A percentile compares a stretch with the other conserved stretches of the same genome.
These are phyloP conservation scores for Phenganax stokvisi DNA, from an alignment of 92 coral and sea anemone species.

Conservation along the genomic window DNA sequence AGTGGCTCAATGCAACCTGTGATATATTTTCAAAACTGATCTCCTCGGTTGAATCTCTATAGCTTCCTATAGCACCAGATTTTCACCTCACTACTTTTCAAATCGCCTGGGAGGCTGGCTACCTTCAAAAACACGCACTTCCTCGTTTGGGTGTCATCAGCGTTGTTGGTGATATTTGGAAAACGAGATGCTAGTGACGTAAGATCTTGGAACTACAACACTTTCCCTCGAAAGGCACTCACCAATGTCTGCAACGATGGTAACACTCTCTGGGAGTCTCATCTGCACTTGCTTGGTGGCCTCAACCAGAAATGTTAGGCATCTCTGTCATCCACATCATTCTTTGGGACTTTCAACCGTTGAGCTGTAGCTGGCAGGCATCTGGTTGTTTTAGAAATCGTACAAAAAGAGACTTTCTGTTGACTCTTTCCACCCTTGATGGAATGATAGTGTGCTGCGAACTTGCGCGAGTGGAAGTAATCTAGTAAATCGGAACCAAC, in stretches of 20 bases:
- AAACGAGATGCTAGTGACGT: constrained; percentile 3
- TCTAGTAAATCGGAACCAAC: constrained; percentile 20
- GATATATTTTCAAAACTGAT: background rate
- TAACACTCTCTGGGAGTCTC: constrained; percentile 15
- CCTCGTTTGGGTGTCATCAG: constrained; percentile 3
- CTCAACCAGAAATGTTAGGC: constrained; percentile 9
- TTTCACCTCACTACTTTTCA: background rate
- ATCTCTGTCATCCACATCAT: constrained; percentile 8
- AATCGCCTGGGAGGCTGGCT: background rate
- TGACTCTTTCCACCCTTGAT: constrained; percentile 5
- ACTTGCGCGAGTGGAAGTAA: background rate
- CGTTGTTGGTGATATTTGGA: constrained; percentile 2
- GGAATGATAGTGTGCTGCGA: constrained; percentile 8
- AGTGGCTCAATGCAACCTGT: background rate
- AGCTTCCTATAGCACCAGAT: background rate
- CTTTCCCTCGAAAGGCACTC: background rate
- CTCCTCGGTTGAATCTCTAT: background rate
- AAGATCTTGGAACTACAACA: background rate
- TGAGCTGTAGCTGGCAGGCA: constrained; percentile 19
- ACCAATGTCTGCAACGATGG: constrained; percentile 12
- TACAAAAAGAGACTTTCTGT: constrained; percentile 10
- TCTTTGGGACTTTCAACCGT: constrained; percentile 17
- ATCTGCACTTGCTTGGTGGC: constrained; percentile 16
- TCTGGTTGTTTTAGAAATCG: constrained; percentile 20
- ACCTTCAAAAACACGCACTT: constrained; percentile 7